Evolutionary conservation across 2,797 vertebrate species (phyloP).

Genomic region (Enteromius trimaculatus): DNA sequence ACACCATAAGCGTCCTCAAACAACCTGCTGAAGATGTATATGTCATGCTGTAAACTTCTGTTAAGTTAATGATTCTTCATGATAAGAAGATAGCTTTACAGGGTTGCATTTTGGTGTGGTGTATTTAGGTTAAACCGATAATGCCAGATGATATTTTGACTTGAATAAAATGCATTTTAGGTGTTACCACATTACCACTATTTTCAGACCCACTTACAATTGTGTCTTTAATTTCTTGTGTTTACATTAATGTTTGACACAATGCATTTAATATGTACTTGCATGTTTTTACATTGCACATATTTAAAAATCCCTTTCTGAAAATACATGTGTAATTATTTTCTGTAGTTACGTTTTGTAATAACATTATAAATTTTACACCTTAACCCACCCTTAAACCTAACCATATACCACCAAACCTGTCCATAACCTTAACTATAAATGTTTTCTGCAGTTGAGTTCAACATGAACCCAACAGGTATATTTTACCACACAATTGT

Average conservation of each 20-base stretch:
- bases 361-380: background rate
- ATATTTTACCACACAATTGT: background rate
- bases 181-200: background rate
- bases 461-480: background rate
- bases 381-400: background rate
- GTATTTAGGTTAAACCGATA: background rate
- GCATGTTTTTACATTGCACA: background rate
- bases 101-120: background rate
- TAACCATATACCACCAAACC: background rate
- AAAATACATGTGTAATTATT: background rate
- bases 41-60: background rate
- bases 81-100: background rate
- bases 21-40: conserved; percentile 38
- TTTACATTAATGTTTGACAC: background rate
- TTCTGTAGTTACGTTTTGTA: background rate
- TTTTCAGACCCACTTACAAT: background rate
- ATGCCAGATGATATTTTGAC: background rate
- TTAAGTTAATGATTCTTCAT: background rate
- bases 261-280: background rate
- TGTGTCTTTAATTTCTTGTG: background rate
- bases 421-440: background rate
- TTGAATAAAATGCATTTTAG: conserved; percentile 1
- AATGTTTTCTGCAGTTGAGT: background rate
- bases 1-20: conserved; percentile 43
- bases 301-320: background rate